Evolutionary conservation across 2,888 invertebrate genomes (phyloP).

Genomic region (Bedellia somnulentella): DNA sequence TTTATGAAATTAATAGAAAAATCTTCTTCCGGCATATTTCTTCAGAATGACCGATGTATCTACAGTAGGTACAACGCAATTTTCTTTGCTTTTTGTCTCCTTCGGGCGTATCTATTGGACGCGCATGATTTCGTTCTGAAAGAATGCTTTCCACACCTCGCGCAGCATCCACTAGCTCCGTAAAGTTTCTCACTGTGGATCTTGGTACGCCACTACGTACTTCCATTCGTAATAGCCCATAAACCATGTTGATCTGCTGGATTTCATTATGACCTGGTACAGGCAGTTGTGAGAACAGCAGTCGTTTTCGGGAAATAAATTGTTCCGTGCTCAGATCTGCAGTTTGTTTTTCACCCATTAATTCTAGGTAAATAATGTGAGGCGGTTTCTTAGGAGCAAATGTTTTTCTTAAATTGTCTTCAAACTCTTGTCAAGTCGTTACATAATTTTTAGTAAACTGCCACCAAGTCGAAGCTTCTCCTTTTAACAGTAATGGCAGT

Average conservation of each 20-base stretch:
- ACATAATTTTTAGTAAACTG: constrained; percentile 8
- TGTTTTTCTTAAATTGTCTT: constrained; percentile 5
- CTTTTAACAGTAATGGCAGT: constrained; percentile 8
- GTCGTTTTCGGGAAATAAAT: no score
- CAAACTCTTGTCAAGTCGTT: constrained; percentile 8
- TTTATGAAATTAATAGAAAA: no score
- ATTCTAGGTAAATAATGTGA: constrained; percentile 1
- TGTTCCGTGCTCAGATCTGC: no score
- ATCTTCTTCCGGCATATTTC: constrained; percentile 1
- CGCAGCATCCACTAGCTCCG: no score
- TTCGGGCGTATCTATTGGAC: no score
- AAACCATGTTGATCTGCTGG: constrained; percentile 4
- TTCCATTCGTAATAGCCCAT: background rate
- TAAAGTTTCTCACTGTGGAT: background rate
- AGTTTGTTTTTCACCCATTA: no score
- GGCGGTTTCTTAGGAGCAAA: constrained; percentile 9
- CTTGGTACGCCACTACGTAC: background rate
- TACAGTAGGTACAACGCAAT: no score
- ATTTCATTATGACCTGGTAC: background rate
- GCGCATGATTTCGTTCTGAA: no score
- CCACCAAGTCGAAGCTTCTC: constrained; percentile 12
- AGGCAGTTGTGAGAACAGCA: constrained; percentile 6
- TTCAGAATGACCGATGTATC: background rate
- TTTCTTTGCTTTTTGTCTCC: no score
- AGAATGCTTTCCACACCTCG: no score